Base-by-base conservation (phyloP, 1,140 invertebrate genomes). In the Matsumurasca onukii region DNA sequence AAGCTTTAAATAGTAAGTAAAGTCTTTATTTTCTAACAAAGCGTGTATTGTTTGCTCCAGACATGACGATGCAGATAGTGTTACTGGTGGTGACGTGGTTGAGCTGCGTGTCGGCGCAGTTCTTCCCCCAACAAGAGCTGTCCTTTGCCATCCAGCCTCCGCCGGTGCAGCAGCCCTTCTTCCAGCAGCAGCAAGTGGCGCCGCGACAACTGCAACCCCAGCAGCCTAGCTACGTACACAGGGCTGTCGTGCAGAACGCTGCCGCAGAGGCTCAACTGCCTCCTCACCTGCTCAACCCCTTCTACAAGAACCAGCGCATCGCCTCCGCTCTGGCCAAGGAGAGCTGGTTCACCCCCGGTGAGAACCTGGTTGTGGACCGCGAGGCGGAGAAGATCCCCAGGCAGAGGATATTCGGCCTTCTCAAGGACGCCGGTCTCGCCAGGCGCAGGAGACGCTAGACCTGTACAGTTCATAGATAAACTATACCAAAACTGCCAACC, bases 311-410 rank as follows among this genome's bases (percentile, higher is more conserved):
- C 79, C 90, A 90, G 0, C 75, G 78, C 3, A 85, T 91, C 5
- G 90, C 87, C 15, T 84, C 85, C 15, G 85, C 82, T 0, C 78
- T 93, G 3, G 89, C 90, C 0, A 86, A 88, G 72, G 88, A 90
- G 72, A 91, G 89, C 1, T 91, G 90, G 87, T 86, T 91, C 64
- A 71, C 62, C 0, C 75, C 75, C 12, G 77, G 76, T 0, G 77
- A 78, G 67, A 70, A 71, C 9, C 75, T 82, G 77, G 89, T 92
- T 1, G 82, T 86, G 31, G 82, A 92, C 74, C 82, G 91, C 2
- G 89, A 91, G 75, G 86, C 89, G 0, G 90, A 92, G 69, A 88
- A 90, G 77, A 92, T 93, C 71, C 86, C 90, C 0, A 81, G 91
- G 24, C 83, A 88, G 70, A 86, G 86, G 74, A 90, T 93, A 65